These are phyloP conservation scores for silkworm (Bombyx mori) DNA, from an alignment of 1,140 invertebrate species.

Conservation along the genomic window ASM3026992v2 NC_085112.1:6113001-6113500, in stretches of 20 bases:
- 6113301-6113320: slow-evolving; percentile 69
- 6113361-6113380: slow-evolving; percentile 71
- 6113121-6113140: slow-evolving; percentile 10
- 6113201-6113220: slow-evolving; percentile 42
- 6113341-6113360: slow-evolving; percentile 70
- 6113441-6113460: slow-evolving; percentile 30
- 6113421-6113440: slow-evolving; percentile 40
- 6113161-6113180: slow-evolving; percentile 30
- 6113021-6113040: slow-evolving; percentile 1
- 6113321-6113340: slow-evolving; percentile 71
- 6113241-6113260: slow-evolving; percentile 56
- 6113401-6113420: slow-evolving; percentile 56
- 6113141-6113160: slow-evolving; percentile 27
- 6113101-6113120: slow-evolving; percentile 9
- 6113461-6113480: slow-evolving; percentile 22
- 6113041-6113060: background rate
- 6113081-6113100: slow-evolving; percentile 11
- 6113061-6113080: slow-evolving; percentile 14
- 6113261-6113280: slow-evolving; percentile 67
- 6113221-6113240: slow-evolving; percentile 53
- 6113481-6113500: slow-evolving; percentile 39
- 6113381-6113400: slow-evolving; percentile 71
- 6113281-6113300: slow-evolving; percentile 64
- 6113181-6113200: slow-evolving; percentile 23
- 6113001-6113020: slow-evolving; percentile 2